Evolutionary conservation across 2,797 vertebrate genomes (phyloP).

Genomic region (Ambastaia sidthimunki): DNA sequence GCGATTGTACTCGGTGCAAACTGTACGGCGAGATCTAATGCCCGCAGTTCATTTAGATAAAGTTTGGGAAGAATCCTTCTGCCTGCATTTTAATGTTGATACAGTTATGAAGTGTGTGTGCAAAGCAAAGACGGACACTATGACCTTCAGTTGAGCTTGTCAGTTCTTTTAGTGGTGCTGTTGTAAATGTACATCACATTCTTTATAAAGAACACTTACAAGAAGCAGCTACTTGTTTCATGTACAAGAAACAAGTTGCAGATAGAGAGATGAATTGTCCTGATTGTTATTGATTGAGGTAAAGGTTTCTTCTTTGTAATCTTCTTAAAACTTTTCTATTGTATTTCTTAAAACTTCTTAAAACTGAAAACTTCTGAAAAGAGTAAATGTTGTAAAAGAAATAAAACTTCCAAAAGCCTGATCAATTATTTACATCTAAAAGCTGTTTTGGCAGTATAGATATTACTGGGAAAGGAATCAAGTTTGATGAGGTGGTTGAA

Average conservation of each 20-base stretch:
- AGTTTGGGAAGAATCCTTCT: constrained; percentile 17
- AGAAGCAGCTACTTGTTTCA: background rate
- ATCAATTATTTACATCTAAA: background rate
- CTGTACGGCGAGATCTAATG: constrained; percentile 23
- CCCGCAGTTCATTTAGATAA: constrained; percentile 26
- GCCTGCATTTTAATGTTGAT: background rate
- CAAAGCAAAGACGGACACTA: background rate
- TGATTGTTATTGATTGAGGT: background rate
- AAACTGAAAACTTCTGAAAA: no score
- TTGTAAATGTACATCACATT: background rate
- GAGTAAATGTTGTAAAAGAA: background rate
- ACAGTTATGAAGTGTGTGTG: background rate
- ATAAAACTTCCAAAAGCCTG: background rate
- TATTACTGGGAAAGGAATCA: background rate
- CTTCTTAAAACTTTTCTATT: background rate
- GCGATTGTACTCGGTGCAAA: constrained; percentile 14
- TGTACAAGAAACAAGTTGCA: background rate
- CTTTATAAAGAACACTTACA: background rate
- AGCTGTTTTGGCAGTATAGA: background rate
- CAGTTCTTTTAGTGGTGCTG: background rate
- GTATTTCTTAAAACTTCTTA: no score
- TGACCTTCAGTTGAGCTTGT: constrained; percentile 3
- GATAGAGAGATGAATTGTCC: background rate
- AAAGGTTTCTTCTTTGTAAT: background rate
- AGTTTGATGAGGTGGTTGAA: background rate